Evolutionary conservation across 2,888 invertebrate genomes (phyloP).

Genomic region (Eupelmus urozonus): DNA sequence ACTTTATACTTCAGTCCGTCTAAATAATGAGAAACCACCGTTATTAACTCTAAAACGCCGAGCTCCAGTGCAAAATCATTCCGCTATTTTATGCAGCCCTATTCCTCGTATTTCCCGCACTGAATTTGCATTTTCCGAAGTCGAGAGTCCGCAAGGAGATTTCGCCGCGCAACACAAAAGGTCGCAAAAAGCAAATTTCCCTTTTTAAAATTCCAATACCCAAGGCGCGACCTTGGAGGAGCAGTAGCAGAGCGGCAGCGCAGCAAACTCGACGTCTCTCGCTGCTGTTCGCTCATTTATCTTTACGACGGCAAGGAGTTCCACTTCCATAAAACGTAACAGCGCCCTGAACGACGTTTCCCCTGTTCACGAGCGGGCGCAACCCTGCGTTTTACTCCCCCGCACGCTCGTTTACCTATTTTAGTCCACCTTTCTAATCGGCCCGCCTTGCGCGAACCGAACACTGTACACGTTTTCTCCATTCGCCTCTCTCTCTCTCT

Average conservation of each 20-base stretch:
- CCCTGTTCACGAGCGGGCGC: background rate
- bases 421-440: slow-evolving; percentile 49
- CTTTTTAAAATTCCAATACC: slow-evolving; percentile 41
- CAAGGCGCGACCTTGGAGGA: slow-evolving; percentile 48
- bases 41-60: too few species aligned
- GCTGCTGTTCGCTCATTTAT: slow-evolving; percentile 44
- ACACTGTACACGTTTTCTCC: background rate
- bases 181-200: background rate
- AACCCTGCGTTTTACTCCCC: slow-evolving; percentile 4
- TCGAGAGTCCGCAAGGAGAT: too few species aligned
- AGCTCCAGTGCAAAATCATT: too few species aligned
- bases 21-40: too few species aligned
- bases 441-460: background rate
- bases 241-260: background rate
- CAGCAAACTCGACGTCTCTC: slow-evolving; percentile 7
- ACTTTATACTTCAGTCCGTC: too few species aligned
- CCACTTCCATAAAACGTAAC: slow-evolving; percentile 55
- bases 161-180: too few species aligned
- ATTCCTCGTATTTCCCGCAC: too few species aligned
- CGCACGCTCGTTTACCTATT: slow-evolving; percentile 48
- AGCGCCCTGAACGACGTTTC: slow-evolving; percentile 41
- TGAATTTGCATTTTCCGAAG: too few species aligned
- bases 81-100: too few species aligned
- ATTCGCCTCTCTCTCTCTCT: background rate
- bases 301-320: slow-evolving; percentile 56